Evolutionary conservation across 2,113 vertebrate species (phyloP).

Genomic region (Rhagologus leucostigma): DNA sequence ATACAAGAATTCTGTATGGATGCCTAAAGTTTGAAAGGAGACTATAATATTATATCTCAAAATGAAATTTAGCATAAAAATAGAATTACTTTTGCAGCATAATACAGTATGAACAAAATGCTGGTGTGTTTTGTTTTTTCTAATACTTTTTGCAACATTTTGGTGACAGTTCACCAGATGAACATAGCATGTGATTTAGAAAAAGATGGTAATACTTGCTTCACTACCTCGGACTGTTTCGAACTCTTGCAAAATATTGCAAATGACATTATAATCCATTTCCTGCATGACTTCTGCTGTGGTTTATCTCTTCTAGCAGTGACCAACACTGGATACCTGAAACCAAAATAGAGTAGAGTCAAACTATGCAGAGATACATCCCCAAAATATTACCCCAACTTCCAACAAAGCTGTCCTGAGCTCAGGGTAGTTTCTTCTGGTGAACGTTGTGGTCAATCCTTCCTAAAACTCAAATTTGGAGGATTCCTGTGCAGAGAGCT

Average conservation of each 20-base stretch:
- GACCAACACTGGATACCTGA: not conserved
- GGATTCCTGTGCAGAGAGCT: not conserved
- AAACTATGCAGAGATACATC: not conserved
- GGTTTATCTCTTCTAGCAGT: not conserved
- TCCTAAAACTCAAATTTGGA: not conserved
- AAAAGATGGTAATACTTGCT: not conserved
- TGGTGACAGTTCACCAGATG: not conserved
- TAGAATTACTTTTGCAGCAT: not conserved
- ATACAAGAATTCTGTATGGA: not conserved
- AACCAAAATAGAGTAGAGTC: not conserved
- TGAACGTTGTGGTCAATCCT: not conserved
- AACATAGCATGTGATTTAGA: not conserved
- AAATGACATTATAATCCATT: not conserved
- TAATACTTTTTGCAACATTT: not conserved
- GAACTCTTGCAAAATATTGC: not conserved
- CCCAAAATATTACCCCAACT: not conserved
- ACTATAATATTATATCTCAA: not conserved
- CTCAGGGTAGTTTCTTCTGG: not conserved
- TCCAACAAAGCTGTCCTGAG: not conserved
- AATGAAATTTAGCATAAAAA: not conserved
- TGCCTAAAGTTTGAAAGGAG: not conserved
- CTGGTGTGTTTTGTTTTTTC: not conserved
- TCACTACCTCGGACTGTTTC: not conserved
- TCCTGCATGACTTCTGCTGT: not conserved
- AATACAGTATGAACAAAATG: not conserved